Evolutionary conservation across 2,797 vertebrate genomes (phyloP).

Genomic region (Ctenopoma kingsleyae): DNA sequence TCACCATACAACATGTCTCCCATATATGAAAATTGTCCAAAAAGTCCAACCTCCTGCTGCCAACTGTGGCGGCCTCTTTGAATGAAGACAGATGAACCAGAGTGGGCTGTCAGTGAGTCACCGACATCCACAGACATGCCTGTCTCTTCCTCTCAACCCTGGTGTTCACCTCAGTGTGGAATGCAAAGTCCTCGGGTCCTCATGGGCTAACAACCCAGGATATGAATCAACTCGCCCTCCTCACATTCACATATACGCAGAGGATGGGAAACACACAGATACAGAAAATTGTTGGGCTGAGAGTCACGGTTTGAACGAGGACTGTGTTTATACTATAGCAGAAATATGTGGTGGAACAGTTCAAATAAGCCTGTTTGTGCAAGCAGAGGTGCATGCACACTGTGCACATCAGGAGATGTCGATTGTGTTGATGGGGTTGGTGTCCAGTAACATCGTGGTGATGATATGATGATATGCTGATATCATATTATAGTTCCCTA

Average conservation of each 20-base stretch:
- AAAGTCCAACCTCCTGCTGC: conserved; percentile 6
- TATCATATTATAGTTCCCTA: background rate
- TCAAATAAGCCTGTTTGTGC: conserved; percentile 65
- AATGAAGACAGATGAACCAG: conserved; percentile 68
- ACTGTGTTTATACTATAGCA: conserved; percentile 41
- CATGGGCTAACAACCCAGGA: conserved; percentile 60
- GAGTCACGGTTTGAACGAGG: conserved; percentile 44
- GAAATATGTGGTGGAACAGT: conserved; percentile 67
- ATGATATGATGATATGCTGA: background rate
- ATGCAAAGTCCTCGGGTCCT: conserved; percentile 60
- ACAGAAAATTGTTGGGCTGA: conserved; percentile 32
- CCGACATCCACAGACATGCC: conserved; percentile 73
- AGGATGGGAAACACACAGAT: conserved; percentile 24
- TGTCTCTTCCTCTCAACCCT: conserved; percentile 62
- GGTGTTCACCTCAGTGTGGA: conserved; percentile 69
- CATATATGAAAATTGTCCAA: conserved; percentile 23
- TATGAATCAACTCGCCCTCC: conserved; percentile 70
- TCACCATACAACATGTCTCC: background rate
- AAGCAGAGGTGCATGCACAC: conserved; percentile 19
- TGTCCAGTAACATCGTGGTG: background rate
- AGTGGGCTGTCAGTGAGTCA: conserved; percentile 66
- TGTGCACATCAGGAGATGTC: conserved; percentile 22
- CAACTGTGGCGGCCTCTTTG: conserved; percentile 46
- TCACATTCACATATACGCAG: conserved; percentile 27
- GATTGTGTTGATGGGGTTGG: background rate